phyloP scores from a whole-genome alignment of 2,113 vertebrate species.

The Proteles cristata region DNA sequence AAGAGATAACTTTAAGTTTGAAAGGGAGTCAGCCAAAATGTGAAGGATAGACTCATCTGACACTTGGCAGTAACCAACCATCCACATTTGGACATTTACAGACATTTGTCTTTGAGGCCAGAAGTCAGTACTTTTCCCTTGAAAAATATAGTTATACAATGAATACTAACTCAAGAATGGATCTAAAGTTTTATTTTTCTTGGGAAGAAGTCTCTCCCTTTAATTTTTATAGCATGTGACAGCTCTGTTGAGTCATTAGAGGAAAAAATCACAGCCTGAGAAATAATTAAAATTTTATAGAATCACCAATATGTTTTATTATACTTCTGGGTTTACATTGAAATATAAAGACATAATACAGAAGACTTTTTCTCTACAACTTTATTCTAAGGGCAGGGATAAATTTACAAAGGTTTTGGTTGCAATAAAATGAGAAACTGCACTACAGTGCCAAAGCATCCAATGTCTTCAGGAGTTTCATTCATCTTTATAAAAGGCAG shows the following conservation, averaged over 20 bases:
- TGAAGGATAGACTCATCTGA: neutral
- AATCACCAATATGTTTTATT: neutral
- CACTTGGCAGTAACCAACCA: neutral
- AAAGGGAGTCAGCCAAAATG: neutral
- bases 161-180: conserved; percentile 30
- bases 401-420: neutral
- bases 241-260: neutral
- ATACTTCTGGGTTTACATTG: neutral
- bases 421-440: neutral
- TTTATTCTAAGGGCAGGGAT: neutral
- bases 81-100: neutral
- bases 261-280: neutral
- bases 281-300: neutral
- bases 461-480: neutral
- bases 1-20: neutral
- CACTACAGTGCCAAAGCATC: neutral
- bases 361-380: conserved; percentile 2
- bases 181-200: conserved; percentile 38
- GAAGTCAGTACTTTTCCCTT: neutral
- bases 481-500: conserved; percentile 40
- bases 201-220: neutral
- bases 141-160: conserved; percentile 11
- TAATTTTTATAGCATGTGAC: conserved; percentile 17
- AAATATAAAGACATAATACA: neutral
- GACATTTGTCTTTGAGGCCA: neutral